Evolutionary conservation across 2,113 vertebrate genomes (phyloP).

Genomic region (Nothocercus julius): DNA sequence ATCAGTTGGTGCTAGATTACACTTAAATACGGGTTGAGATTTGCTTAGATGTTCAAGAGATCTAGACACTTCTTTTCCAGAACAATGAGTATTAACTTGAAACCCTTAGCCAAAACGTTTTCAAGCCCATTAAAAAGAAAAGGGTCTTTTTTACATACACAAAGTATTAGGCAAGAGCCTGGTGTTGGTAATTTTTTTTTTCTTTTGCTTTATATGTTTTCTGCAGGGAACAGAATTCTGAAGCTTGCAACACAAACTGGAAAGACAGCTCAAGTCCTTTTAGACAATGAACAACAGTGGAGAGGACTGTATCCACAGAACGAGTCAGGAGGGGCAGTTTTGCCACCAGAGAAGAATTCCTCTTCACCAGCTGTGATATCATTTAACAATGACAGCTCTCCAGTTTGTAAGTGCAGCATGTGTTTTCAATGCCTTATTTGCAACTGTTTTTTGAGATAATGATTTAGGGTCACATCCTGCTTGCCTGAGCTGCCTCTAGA

Average conservation of each 20-base stretch:
- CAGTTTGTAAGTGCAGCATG: neutral
- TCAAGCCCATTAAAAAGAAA: neutral
- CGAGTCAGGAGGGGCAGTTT: conserved; percentile 9
- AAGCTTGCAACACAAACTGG: neutral
- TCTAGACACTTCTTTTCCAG: neutral
- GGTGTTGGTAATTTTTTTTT: neutral
- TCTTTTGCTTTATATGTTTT: neutral
- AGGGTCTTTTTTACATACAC: neutral
- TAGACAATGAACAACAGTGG: conserved; percentile 1
- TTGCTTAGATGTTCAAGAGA: neutral
- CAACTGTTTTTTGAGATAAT: neutral
- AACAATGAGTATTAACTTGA: neutral
- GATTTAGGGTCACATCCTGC: neutral
- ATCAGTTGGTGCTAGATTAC: neutral
- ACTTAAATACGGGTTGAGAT: neutral
- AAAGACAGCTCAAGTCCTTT: neutral
- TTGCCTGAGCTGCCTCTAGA: rapidly evolving
- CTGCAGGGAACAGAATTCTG: neutral
- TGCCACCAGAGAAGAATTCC: conserved; percentile 54
- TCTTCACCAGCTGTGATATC: conserved; percentile 42
- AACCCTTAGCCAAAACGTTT: neutral
- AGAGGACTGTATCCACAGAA: neutral
- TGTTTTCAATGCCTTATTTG: conserved; percentile 15
- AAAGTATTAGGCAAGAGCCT: neutral
- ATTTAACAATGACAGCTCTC: conserved; percentile 5